phyloP scores from a whole-genome alignment of 2,113 vertebrate species.

The Syngnathoides biaculeatus region DNA sequence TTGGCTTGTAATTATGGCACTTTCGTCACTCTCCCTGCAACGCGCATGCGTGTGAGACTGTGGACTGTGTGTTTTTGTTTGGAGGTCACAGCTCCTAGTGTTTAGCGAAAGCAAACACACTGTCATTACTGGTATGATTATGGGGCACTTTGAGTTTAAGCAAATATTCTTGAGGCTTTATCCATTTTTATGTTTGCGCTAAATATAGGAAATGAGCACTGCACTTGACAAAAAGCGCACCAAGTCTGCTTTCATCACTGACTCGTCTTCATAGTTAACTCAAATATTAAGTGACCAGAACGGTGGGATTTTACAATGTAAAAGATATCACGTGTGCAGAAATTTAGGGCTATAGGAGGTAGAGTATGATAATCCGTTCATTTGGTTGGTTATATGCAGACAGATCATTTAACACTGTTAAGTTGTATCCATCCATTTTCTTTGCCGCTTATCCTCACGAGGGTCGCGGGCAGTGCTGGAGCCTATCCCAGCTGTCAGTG shows the following conservation, averaged over 20 bases:
- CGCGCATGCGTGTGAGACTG: background rate
- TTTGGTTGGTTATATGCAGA: background rate
- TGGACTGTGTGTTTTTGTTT: constrained; percentile 36
- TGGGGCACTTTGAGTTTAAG: constrained; percentile 66
- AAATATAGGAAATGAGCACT: constrained; percentile 40
- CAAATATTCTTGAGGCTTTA: constrained; percentile 67
- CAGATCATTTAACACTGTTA: background rate
- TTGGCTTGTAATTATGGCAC: constrained; percentile 52
- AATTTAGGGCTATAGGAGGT: background rate
- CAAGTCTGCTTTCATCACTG: constrained; percentile 48
- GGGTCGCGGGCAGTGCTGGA: no score
- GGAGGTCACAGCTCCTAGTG: constrained; percentile 51
- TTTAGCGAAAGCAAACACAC: constrained; percentile 63
- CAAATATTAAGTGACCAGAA: constrained; percentile 37
- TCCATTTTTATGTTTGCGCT: constrained; percentile 64
- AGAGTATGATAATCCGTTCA: background rate
- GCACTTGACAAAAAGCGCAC: constrained; percentile 51
- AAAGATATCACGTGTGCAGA: background rate
- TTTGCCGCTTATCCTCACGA: no score
- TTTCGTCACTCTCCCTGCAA: constrained; percentile 38
- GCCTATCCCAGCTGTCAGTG: no score
- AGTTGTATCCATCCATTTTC: no score
- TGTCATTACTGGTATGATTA: constrained; percentile 71
- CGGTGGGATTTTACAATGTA: background rate
- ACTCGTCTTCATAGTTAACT: constrained; percentile 46